Evolutionary conservation across 2,888 invertebrate species (phyloP).

Genomic region (Hypomecis atomaria): DNA sequence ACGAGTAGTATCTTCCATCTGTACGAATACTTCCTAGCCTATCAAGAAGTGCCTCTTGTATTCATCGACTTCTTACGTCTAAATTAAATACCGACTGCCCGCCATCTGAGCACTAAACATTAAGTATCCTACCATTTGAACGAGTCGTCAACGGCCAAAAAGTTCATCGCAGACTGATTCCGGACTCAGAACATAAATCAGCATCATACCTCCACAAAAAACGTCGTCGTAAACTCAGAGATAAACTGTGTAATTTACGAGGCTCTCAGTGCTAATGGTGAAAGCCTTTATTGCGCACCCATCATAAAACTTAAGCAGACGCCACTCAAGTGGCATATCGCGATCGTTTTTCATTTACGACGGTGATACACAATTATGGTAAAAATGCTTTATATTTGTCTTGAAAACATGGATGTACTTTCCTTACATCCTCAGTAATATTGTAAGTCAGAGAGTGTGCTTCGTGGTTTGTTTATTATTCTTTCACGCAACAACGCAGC

Average conservation of each 20-base stretch:
- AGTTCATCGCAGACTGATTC: constrained; percentile 23
- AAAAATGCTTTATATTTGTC: neutral
- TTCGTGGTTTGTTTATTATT: no score
- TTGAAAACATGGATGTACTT: no score
- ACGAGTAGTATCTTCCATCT: no score
- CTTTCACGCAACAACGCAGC: no score
- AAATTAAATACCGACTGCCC: constrained; percentile 3
- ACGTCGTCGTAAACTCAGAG: constrained; percentile 50
- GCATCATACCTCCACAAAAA: constrained; percentile 39
- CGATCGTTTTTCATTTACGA: constrained; percentile 41
- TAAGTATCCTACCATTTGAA: constrained; percentile 13
- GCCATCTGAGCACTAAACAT: constrained; percentile 9
- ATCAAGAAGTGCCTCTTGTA: no score
- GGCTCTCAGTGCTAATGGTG: constrained; percentile 68
- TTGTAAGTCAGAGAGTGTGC: no score
- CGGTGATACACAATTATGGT: constrained; percentile 16
- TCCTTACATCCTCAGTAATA: no score
- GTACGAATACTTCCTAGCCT: no score
- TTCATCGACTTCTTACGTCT: neutral
- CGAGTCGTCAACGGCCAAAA: constrained; percentile 25
- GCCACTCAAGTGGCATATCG: constrained; percentile 53
- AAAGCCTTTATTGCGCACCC: constrained; percentile 62
- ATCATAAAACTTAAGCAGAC: constrained; percentile 56
- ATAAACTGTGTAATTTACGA: constrained; percentile 70
- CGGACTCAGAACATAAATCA: constrained; percentile 32